Evolutionary conservation across 2,888 invertebrate species (phyloP).

Genomic region (Carabus problematicus): DNA sequence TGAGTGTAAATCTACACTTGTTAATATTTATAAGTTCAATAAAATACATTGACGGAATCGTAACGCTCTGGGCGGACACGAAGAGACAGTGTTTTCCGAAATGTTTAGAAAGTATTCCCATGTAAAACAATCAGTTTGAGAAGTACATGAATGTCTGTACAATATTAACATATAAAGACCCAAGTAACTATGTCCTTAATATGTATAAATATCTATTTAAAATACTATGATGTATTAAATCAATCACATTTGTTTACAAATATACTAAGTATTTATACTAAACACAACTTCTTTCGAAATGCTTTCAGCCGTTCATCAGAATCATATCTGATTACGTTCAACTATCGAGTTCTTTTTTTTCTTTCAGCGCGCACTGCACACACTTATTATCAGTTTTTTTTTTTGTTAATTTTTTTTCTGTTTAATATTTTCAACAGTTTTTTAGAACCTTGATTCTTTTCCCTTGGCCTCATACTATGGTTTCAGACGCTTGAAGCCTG

Average conservation of each 20-base stretch:
- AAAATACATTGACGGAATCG: constrained; percentile 14
- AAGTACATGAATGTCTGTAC: not conserved
- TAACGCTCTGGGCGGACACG: constrained; percentile 13
- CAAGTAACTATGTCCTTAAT: constrained; percentile 15
- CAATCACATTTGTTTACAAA: constrained; percentile 30
- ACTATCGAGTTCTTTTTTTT: constrained; percentile 3
- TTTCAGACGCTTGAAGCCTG: constrained; percentile 81
- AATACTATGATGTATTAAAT: constrained; percentile 27
- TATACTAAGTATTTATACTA: constrained; percentile 12
- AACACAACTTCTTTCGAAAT: constrained; percentile 6
- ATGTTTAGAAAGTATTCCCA: not conserved
- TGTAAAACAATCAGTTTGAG: not conserved
- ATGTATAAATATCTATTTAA: constrained; percentile 34
- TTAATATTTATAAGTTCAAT: not conserved
- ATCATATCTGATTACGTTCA: constrained; percentile 4
- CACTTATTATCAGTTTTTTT: constrained; percentile 7
- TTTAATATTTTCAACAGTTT: constrained; percentile 20
- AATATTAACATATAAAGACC: constrained; percentile 11
- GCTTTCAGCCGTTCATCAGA: constrained; percentile 3
- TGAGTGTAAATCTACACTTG: no score
- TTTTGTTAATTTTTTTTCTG: constrained; percentile 4
- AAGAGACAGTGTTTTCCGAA: constrained; percentile 6
- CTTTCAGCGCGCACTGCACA: constrained; percentile 4
- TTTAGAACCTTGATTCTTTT: constrained; percentile 54
- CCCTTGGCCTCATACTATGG: constrained; percentile 64